Conservation (phyloP, 1,140 invertebrate species). For the Hycleus cichorii region DNA sequence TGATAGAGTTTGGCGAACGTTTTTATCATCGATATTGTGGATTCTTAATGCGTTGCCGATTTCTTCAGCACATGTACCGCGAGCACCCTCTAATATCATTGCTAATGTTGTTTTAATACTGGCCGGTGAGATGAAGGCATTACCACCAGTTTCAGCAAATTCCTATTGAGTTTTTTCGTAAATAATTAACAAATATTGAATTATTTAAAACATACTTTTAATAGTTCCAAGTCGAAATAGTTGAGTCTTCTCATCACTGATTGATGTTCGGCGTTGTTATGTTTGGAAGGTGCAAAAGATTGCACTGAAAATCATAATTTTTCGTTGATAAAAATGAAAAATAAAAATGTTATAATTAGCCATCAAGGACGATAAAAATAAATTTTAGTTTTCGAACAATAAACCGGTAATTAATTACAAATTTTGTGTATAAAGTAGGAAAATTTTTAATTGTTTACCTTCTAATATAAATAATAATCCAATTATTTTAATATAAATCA, state of each 20-base stretch:
- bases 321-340: no score
- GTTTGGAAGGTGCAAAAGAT: not conserved
- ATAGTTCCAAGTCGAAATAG: slow-evolving; percentile 34
- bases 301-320: no score
- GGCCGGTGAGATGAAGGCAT: slow-evolving; percentile 60
- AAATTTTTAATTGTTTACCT: no score
- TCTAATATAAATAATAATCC: no score
- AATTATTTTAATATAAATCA: no score
- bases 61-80: slow-evolving; percentile 49
- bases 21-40: slow-evolving; percentile 43
- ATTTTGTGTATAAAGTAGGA: no score
- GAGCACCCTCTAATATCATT: slow-evolving; percentile 56
- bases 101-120: slow-evolving; percentile 58
- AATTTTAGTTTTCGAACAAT: not conserved
- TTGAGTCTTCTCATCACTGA: slow-evolving; percentile 23
- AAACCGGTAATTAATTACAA: not conserved
- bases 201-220: slow-evolving; percentile 21
- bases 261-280: slow-evolving; percentile 2
- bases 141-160: slow-evolving; percentile 42
- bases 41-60: slow-evolving; percentile 50
- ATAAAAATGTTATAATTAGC: no score
- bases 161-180: slow-evolving; percentile 25
- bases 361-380: no score
- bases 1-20: slow-evolving; percentile 42
- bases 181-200: not conserved